Percentiles rank a stretch among this genome's conserved stretches.
Conservation (phyloP, 2,797 vertebrate genomes). For the Enteromius trimaculatus region DNA sequence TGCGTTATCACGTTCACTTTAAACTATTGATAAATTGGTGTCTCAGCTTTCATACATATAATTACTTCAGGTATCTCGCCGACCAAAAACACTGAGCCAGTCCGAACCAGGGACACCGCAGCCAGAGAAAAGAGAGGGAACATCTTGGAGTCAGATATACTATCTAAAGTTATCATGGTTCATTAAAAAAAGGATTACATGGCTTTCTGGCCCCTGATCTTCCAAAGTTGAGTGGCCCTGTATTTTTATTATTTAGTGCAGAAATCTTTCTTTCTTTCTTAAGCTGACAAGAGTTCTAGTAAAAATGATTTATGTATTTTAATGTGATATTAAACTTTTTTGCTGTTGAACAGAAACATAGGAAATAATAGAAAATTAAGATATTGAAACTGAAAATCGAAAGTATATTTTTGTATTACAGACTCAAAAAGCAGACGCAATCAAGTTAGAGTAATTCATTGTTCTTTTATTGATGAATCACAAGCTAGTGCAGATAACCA, state of each 20-base stretch:
- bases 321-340: not conserved
- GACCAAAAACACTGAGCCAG: slow-evolving; percentile 33
- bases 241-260: not conserved
- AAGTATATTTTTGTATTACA: not conserved
- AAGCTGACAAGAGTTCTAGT: not conserved
- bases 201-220: not conserved
- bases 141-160: not conserved
- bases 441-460: not conserved
- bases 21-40: slow-evolving; percentile 54
- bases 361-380: not conserved
- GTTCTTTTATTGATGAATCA: not conserved
- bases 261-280: not conserved
- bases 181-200: not conserved
- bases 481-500: not conserved
- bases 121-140: not conserved
- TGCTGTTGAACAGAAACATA: no score
- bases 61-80: slow-evolving; percentile 51
- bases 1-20: slow-evolving; percentile 52
- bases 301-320: not conserved
- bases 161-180: not conserved
- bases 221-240: not conserved
- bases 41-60: slow-evolving; percentile 47
- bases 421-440: not conserved
- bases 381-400: not conserved
- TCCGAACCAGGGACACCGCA: not conserved